These are phyloP conservation scores for Drosophila repletoides DNA, from an alignment of 1,140 invertebrate genomes.

Conservation along the genomic window DNA sequence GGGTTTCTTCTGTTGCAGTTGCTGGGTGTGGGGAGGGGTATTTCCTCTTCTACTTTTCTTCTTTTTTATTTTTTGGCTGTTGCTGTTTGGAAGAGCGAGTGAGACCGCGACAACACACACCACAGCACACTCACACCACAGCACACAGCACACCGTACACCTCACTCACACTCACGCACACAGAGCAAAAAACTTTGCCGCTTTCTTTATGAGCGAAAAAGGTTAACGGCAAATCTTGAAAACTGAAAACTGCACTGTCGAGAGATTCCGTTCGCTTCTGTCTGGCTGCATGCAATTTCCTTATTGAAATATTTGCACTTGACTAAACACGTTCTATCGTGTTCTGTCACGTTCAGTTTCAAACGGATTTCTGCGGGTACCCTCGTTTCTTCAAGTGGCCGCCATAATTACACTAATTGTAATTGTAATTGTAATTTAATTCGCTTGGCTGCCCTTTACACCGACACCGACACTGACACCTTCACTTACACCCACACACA, in stretches of 20 bases:
- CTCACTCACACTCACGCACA: slow-evolving; percentile 2
- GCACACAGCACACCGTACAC: slow-evolving; percentile 8
- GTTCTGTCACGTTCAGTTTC: slow-evolving; percentile 30
- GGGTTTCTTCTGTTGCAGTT: slow-evolving; percentile 21
- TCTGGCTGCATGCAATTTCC: slow-evolving; percentile 32
- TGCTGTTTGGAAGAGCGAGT: slow-evolving; percentile 15
- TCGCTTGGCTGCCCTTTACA: slow-evolving; percentile 55
- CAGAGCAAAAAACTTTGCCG: slow-evolving; percentile 35
- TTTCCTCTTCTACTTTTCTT: no score
- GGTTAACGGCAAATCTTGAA: slow-evolving; percentile 46
- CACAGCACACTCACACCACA: slow-evolving; percentile 1
- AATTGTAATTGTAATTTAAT: slow-evolving; percentile 73
- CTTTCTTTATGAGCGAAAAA: slow-evolving; percentile 38
- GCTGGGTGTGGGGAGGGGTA: neutral
- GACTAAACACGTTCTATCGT: slow-evolving; percentile 17
- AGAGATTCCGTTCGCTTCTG: neutral
- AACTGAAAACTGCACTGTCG: slow-evolving; percentile 26
- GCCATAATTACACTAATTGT: slow-evolving; percentile 67
- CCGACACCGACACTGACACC: slow-evolving; percentile 6
- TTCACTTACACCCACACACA: neutral
- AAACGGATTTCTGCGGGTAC: slow-evolving; percentile 67
- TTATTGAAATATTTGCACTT: slow-evolving; percentile 57
- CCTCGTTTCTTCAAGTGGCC: slow-evolving; percentile 61
- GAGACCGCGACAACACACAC: slow-evolving; percentile 39
- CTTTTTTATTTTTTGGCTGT: slow-evolving; percentile 7